These are phyloP conservation scores for Phrynocephalus guinanensis DNA, from an alignment of 2,797 vertebrate genomes.

Conservation along the genomic window DNA sequence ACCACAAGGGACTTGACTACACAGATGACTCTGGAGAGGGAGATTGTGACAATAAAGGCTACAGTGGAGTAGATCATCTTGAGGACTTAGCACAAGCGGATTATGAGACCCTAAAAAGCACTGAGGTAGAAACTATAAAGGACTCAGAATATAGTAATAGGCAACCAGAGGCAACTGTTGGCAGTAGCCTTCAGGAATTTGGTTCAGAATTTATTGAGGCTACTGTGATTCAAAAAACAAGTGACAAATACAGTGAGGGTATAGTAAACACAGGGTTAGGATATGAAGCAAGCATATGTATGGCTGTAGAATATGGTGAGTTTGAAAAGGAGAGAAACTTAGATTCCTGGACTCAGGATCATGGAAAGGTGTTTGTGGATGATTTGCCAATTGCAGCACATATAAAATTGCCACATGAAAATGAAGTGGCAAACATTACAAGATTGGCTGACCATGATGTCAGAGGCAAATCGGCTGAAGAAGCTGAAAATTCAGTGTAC, in stretches of 20 bases:
- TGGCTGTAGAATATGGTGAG: constrained; percentile 49
- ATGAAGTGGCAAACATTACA: constrained; percentile 17
- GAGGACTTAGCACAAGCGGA: constrained; percentile 51
- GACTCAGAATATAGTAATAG: constrained; percentile 47
- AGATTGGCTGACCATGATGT: constrained; percentile 4
- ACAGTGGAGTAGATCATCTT: constrained; percentile 51
- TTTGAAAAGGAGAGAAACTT: constrained; percentile 39
- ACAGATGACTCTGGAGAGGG: constrained; percentile 69
- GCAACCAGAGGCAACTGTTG: constrained; percentile 24
- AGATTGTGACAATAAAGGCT: constrained; percentile 50
- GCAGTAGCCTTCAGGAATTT: constrained; percentile 43
- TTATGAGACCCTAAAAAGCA: constrained; percentile 43
- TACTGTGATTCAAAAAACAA: constrained; percentile 34
- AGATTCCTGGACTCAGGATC: constrained; percentile 44
- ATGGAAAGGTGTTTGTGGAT: constrained; percentile 40
- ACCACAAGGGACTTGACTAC: constrained; percentile 62
- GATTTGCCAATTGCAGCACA: constrained; percentile 43
- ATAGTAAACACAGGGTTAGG: constrained; percentile 44
- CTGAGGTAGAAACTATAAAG: constrained; percentile 44
- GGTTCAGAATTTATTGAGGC: constrained; percentile 38
- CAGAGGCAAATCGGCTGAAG: constrained; percentile 39
- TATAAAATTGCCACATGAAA: constrained; percentile 36
- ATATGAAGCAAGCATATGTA: constrained; percentile 35
- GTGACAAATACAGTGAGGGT: constrained; percentile 18
- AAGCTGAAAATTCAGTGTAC: constrained; percentile 49